A percentile compares a stretch with the other conserved stretches of the same genome.
Conservation (phyloP, 2,113 vertebrate species). For the Illadopsis cleaveri region DNA sequence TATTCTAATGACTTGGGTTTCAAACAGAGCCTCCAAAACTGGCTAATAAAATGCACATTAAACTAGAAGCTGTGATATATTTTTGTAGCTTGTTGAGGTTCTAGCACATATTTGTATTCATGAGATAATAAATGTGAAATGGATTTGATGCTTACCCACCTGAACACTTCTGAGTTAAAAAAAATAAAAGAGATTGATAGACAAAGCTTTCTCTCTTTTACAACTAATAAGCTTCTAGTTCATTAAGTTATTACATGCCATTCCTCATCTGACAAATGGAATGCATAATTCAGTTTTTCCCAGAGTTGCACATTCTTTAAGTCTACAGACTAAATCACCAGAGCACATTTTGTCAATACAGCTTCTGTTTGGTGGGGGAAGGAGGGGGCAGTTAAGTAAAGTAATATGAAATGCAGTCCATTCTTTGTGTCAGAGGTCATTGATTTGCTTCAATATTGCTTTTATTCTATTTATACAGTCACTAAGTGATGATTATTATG, state of each 20-base stretch:
- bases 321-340: constrained; percentile 47
- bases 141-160: background rate
- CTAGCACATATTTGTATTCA: background rate
- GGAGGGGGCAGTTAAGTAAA: constrained; percentile 45
- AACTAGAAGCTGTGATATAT: background rate
- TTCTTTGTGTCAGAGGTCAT: constrained; percentile 43
- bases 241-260: constrained; percentile 60
- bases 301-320: constrained; percentile 58
- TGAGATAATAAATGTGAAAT: constrained; percentile 21
- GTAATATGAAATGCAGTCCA: constrained; percentile 20
- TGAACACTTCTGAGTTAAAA: background rate
- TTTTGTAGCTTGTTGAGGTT: constrained; percentile 7
- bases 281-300: constrained; percentile 52
- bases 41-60: background rate
- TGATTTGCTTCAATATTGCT: constrained; percentile 56
- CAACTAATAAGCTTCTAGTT: constrained; percentile 53
- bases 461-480: constrained; percentile 42
- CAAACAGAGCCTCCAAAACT: background rate
- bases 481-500: background rate
- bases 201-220: background rate
- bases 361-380: constrained; percentile 42
- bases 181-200: background rate
- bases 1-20: background rate
- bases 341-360: constrained; percentile 56
- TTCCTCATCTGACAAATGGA: constrained; percentile 51